phyloP scores from a whole-genome alignment of 2,797 vertebrate genomes.

The Nannoperca australis region DNA sequence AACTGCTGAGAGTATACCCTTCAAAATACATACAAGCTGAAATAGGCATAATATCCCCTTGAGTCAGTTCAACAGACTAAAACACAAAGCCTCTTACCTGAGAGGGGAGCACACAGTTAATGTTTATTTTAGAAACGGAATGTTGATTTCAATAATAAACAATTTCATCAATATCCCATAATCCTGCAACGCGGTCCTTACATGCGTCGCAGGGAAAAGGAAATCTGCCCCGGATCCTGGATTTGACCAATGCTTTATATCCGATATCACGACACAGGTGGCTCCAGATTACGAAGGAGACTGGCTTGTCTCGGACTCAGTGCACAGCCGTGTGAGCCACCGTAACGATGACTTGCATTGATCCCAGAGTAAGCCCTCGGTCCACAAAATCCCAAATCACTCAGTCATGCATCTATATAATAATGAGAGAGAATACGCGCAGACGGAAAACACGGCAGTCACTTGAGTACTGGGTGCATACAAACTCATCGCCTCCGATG shows the following conservation, averaged over 20 bases:
- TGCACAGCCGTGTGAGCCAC: constrained; percentile 3
- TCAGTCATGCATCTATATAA: constrained; percentile 8
- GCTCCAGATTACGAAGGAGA: background rate
- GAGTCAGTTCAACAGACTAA: background rate
- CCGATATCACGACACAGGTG: constrained; percentile 5
- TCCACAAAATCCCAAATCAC: constrained; percentile 17
- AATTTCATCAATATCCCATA: constrained; percentile 20
- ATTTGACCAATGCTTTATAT: background rate
- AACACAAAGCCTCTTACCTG: constrained; percentile 32
- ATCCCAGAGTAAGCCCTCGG: background rate
- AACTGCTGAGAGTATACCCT: background rate
- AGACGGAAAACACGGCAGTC: constrained; percentile 8
- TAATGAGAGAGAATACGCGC: constrained; percentile 7
- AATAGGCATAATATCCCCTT: background rate
- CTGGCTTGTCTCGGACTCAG: background rate
- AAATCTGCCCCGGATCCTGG: background rate
- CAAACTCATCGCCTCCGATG: constrained; percentile 46
- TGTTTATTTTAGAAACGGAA: background rate
- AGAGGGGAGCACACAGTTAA: background rate
- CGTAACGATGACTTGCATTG: background rate
- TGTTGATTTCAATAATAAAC: constrained; percentile 1
- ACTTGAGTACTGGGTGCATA: background rate
- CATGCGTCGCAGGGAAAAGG: constrained; percentile 27
- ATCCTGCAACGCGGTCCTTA: constrained; percentile 15
- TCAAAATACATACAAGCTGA: background rate